These are phyloP conservation scores for Lapara coniferarum DNA, from an alignment of 2,888 invertebrate species.

Conservation along the genomic window DNA sequence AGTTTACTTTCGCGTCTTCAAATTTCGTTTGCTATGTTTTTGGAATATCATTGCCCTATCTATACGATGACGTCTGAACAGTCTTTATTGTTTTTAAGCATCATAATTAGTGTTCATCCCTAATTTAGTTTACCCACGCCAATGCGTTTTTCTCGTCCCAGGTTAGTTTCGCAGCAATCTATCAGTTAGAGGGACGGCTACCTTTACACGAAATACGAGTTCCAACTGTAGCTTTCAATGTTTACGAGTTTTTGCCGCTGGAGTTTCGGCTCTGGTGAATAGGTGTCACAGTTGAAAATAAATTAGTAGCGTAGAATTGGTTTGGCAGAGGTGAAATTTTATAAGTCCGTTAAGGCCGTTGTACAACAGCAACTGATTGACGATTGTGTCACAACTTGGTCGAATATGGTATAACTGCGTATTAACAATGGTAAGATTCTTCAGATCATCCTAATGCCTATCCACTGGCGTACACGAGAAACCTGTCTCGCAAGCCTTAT, in stretches of 20 bases:
- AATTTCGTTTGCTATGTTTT: too few species aligned
- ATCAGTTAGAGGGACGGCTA: slow-evolving; percentile 71
- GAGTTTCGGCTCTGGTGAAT: slow-evolving; percentile 17
- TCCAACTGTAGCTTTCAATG: slow-evolving; percentile 50
- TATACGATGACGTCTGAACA: not conserved
- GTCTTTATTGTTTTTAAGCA: slow-evolving; percentile 39
- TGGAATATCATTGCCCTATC: too few species aligned
- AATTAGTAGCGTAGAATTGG: not conserved
- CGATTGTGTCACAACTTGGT: too few species aligned
- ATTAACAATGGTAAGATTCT: too few species aligned
- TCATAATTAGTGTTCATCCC: slow-evolving; percentile 29
- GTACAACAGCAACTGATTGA: too few species aligned
- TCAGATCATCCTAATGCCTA: too few species aligned
- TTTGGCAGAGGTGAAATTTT: too few species aligned
- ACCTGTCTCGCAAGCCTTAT: too few species aligned
- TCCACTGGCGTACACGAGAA: too few species aligned
- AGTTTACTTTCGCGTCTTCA: not conserved
- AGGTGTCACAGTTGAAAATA: not conserved
- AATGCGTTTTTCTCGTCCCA: slow-evolving; percentile 11
- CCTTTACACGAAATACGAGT: slow-evolving; percentile 71
- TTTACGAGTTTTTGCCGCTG: slow-evolving; percentile 57
- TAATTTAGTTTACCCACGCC: slow-evolving; percentile 16
- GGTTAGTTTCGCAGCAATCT: slow-evolving; percentile 48
- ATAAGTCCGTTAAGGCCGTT: too few species aligned
- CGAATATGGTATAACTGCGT: too few species aligned